Percentiles rank a stretch among this genome's conserved stretches.
phyloP scores from a whole-genome alignment of 2,888 invertebrate species.

The Apeira syringaria region DNA sequence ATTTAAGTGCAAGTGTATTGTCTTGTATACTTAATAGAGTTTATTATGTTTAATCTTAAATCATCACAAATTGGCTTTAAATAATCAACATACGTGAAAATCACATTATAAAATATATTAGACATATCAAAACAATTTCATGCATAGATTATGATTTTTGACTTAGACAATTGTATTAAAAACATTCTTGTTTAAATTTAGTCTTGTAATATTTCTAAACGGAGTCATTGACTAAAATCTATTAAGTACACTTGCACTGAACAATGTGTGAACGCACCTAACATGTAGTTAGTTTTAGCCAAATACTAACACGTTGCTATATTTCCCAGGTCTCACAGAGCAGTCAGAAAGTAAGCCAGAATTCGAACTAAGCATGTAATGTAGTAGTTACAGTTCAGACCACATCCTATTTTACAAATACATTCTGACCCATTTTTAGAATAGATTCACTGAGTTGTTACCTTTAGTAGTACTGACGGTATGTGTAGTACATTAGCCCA shows the following conservation, averaged over 20 bases:
- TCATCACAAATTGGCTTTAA: no score
- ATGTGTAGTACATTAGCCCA: slow-evolving; percentile 38
- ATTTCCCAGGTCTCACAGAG: slow-evolving; percentile 80
- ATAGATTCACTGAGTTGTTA: slow-evolving; percentile 13
- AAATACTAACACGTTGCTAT: slow-evolving; percentile 67
- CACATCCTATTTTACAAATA: slow-evolving; percentile 26
- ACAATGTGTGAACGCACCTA: not conserved
- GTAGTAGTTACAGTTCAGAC: slow-evolving; percentile 35
- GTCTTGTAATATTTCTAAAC: no score
- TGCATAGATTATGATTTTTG: no score
- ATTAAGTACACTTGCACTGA: not conserved
- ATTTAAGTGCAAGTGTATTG: not conserved
- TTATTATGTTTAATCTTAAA: no score
- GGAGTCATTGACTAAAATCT: no score
- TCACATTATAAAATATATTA: no score
- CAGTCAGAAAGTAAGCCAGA: slow-evolving; percentile 79
- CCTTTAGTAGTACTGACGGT: slow-evolving; percentile 18
- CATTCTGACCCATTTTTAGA: slow-evolving; percentile 33
- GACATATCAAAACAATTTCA: no score
- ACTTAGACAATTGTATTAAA: no score
- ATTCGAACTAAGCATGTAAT: slow-evolving; percentile 63
- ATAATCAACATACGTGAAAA: no score
- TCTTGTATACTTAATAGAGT: no score
- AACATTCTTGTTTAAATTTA: no score
- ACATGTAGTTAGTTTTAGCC: slow-evolving; percentile 20